Conservation (phyloP, 2,797 vertebrate genomes). For the Uromys caudimaculatus region DNA sequence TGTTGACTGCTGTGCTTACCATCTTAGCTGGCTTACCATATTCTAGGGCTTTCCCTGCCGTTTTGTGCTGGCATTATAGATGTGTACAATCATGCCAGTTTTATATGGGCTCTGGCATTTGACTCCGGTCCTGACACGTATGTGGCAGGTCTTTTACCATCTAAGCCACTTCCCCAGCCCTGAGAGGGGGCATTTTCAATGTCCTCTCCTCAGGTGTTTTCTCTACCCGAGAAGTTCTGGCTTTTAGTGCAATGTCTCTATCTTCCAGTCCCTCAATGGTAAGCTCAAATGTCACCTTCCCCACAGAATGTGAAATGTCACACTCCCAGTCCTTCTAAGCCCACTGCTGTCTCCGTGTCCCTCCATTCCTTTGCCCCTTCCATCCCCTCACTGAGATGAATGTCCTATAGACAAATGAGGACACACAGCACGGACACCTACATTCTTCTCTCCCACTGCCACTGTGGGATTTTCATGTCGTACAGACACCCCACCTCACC, state of each 20-base stretch:
- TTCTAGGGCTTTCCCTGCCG: neutral
- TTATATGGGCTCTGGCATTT: neutral
- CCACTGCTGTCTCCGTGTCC: neutral
- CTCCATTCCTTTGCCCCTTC: neutral
- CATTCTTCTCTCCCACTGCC: too few species aligned
- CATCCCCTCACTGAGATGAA: neutral
- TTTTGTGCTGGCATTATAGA: neutral
- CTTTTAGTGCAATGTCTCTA: neutral
- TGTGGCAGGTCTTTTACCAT: neutral
- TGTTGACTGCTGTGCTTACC: neutral
- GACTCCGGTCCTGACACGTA: neutral
- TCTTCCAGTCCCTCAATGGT: neutral
- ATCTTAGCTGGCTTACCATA: neutral
- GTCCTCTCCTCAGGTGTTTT: neutral
- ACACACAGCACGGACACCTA: rapidly evolving
- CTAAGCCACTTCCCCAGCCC: neutral
- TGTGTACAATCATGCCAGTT: neutral
- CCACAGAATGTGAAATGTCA: neutral
- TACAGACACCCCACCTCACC: rapidly evolving
- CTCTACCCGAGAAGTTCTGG: neutral
- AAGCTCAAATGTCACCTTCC: neutral
- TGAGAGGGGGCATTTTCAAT: neutral
- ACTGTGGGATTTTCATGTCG: rapidly evolving
- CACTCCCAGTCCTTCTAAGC: neutral
- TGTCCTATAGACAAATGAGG: neutral